These are phyloP conservation scores for Melanerpes aurifrons DNA, from an alignment of 2,113 vertebrate genomes.

Conservation along the genomic window DNA sequence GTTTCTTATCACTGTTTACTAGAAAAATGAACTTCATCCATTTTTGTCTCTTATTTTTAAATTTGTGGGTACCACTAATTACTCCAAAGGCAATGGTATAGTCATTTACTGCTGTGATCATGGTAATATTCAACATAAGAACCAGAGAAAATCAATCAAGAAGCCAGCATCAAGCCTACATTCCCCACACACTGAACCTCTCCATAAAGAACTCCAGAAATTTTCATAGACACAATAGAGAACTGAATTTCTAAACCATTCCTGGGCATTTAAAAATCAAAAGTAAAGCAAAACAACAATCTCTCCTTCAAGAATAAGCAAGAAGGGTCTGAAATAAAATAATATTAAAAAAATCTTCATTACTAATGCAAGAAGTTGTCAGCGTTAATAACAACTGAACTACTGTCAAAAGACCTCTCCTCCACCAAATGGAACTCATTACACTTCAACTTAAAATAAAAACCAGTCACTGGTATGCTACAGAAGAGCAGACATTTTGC, in stretches of 20 bases:
- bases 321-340: neutral
- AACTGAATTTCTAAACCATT: neutral
- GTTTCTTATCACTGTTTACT: neutral
- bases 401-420: neutral
- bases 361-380: neutral
- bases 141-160: neutral
- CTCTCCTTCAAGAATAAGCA: neutral
- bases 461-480: neutral
- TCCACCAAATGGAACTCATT: neutral
- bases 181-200: neutral
- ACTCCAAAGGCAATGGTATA: neutral
- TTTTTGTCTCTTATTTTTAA: neutral
- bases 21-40: neutral
- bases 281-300: neutral
- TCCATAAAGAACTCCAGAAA: rapidly evolving
- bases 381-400: neutral
- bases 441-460: neutral
- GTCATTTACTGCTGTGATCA: neutral
- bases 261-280: neutral
- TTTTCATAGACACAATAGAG: neutral
- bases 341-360: neutral
- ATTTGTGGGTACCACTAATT: neutral
- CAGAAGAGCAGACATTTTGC: neutral
- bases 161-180: neutral
- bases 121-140: neutral